These are phyloP conservation scores for Coregonus clupeaformis DNA, from an alignment of 2,113 vertebrate genomes.

Conservation along the genomic window DNA sequence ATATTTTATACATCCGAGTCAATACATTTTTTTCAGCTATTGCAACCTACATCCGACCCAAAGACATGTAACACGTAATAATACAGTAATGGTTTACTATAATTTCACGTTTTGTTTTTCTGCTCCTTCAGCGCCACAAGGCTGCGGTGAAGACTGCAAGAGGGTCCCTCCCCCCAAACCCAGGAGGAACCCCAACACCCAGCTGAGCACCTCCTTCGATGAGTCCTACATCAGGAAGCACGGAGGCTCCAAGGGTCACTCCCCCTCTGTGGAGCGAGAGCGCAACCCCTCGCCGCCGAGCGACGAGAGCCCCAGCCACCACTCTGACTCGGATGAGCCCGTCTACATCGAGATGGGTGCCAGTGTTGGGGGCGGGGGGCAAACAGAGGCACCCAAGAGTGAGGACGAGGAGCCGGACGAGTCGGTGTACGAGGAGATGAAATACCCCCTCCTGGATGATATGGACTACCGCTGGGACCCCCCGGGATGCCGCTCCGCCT, in stretches of 20 bases:
- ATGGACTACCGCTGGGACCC: conserved; percentile 82
- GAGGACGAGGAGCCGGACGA: conserved; percentile 89
- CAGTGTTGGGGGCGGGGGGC: conserved; percentile 77
- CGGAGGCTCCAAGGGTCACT: conserved; percentile 58
- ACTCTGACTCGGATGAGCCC: conserved; percentile 89
- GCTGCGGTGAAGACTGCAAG: conserved; percentile 94
- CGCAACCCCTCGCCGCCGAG: conserved; percentile 79
- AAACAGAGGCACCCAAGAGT: conserved; percentile 68
- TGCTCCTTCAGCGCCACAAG: conserved; percentile 75
- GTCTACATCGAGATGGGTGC: conserved; percentile 99
- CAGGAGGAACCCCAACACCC: conserved; percentile 95
- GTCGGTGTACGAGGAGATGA: conserved; percentile 98
- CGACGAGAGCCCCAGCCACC: conserved; percentile 74
- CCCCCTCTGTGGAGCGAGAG: conserved; percentile 69
- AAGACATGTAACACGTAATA: neutral
- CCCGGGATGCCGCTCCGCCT: conserved; percentile 87
- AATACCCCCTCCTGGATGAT: conserved; percentile 92
- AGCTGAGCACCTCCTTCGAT: conserved; percentile 95
- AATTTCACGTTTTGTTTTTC: conserved; percentile 7
- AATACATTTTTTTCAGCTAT: neutral
- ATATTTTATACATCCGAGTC: too few relatives aligned
- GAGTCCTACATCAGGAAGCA: conserved; percentile 91
- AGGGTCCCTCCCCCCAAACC: conserved; percentile 96
- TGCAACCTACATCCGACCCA: conserved; percentile 53
- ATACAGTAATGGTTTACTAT: neutral